These are phyloP conservation scores for Pseudomyrmex cubaensis DNA, from an alignment of 1,140 invertebrate species.

Conservation along the genomic window DNA sequence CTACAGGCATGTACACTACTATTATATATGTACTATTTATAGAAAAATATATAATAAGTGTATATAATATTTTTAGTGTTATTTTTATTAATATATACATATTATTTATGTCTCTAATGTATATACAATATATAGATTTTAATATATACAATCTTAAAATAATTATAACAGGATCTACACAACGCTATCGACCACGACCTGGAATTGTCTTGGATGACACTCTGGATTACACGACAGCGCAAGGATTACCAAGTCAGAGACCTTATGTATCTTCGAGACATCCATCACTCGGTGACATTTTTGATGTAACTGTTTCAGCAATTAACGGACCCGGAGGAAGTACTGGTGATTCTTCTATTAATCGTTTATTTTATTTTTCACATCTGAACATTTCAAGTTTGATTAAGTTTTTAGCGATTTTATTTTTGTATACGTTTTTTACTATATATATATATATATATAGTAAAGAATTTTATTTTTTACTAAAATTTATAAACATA, in stretches of 20 bases:
- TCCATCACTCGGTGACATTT: constrained; percentile 90
- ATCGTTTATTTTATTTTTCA: too few species aligned
- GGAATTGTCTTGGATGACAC: constrained; percentile 94
- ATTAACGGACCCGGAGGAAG: constrained; percentile 91
- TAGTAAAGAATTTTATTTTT: neutral
- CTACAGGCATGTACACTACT: constrained; percentile 49
- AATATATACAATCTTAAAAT: constrained; percentile 3
- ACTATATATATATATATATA: neutral
- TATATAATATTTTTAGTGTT: neutral
- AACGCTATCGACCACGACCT: constrained; percentile 88
- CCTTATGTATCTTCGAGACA: constrained; percentile 82
- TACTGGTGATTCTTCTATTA: constrained; percentile 70
- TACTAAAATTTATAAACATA: neutral
- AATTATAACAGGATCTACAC: constrained; percentile 41
- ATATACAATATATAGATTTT: neutral
- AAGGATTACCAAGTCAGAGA: constrained; percentile 82
- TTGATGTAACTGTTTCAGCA: constrained; percentile 94
- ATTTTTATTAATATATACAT: neutral
- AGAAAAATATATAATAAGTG: neutral
- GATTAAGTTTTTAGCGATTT: neutral
- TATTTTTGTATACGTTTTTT: neutral
- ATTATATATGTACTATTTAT: neutral
- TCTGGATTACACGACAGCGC: constrained; percentile 80
- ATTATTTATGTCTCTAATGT: neutral
- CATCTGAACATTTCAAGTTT: neutral